phyloP scores from a whole-genome alignment of 2,797 vertebrate genomes.

The Myiothlypis coronata region DNA sequence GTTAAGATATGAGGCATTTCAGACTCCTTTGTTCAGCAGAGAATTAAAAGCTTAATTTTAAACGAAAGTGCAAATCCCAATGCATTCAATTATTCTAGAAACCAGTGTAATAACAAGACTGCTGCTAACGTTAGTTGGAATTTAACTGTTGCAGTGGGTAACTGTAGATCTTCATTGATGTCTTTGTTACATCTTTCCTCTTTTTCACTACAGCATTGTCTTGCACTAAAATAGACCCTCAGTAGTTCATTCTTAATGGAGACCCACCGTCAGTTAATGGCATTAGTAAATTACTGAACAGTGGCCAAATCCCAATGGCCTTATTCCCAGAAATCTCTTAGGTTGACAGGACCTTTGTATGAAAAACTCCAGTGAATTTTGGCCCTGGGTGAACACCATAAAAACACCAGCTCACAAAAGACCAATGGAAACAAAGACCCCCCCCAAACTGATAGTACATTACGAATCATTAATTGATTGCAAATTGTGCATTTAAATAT shows the following conservation, averaged over 20 bases:
- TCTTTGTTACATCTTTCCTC: conserved; percentile 34
- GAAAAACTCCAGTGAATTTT: conserved; percentile 41
- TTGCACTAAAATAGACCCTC: conserved; percentile 20
- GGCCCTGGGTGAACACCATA: conserved; percentile 25
- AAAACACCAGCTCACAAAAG: conserved; percentile 44
- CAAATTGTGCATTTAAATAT: conserved; percentile 11
- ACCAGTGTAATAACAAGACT: not conserved
- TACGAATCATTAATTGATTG: not conserved
- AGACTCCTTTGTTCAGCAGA: not conserved
- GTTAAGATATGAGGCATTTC: not conserved
- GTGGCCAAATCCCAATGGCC: conserved; percentile 54
- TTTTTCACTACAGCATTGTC: conserved; percentile 25
- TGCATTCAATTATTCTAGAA: conserved; percentile 6
- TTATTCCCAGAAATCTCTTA: conserved; percentile 61
- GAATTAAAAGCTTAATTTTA: conserved; percentile 25
- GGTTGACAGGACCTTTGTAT: conserved; percentile 55
- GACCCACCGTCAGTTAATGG: conserved; percentile 30
- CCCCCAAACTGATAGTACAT: not conserved
- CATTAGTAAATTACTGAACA: conserved; percentile 56
- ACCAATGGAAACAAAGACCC: not conserved
- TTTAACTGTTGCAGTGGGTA: conserved; percentile 12
- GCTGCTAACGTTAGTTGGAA: not conserved
- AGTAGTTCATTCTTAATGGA: conserved; percentile 48
- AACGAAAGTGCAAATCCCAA: not conserved
- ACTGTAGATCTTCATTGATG: conserved; percentile 9